Evolutionary conservation across 1,140 invertebrate species (phyloP).

Genomic region (Meloidogyne exigua): DNA sequence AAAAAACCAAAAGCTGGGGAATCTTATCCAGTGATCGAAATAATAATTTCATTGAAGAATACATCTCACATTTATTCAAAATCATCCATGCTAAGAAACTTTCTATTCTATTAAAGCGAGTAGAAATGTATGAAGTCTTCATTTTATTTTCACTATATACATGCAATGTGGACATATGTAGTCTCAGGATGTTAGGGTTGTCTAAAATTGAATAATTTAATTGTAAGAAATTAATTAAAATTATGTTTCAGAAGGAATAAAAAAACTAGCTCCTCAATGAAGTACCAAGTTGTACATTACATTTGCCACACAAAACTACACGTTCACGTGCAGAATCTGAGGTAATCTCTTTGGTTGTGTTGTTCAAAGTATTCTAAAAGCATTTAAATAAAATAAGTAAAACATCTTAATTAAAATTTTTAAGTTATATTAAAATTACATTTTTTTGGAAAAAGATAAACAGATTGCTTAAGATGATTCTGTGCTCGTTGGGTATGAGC

Average conservation of each 20-base stretch:
- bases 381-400: neutral
- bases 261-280: slow-evolving; percentile 31
- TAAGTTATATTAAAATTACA: neutral
- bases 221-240: neutral
- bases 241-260: neutral
- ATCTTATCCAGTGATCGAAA: slow-evolving; percentile 45
- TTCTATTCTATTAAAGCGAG: slow-evolving; percentile 37
- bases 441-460: slow-evolving; percentile 42
- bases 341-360: neutral
- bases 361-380: slow-evolving; percentile 2
- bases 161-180: slow-evolving; percentile 25
- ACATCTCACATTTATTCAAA: slow-evolving; percentile 43
- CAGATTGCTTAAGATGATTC: slow-evolving; percentile 40
- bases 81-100: slow-evolving; percentile 50
- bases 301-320: slow-evolving; percentile 30
- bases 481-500: slow-evolving; percentile 32
- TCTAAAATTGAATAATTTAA: slow-evolving; percentile 23
- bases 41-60: slow-evolving; percentile 54
- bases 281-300: slow-evolving; percentile 33
- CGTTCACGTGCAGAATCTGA: neutral
- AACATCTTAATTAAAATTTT: no score
- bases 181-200: slow-evolving; percentile 12
- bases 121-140: slow-evolving; percentile 24
- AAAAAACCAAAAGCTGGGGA: slow-evolving; percentile 48
- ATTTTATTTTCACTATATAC: slow-evolving; percentile 18